A percentile compares a stretch with the other conserved stretches of the same genome.
Conservation (phyloP, 2,888 invertebrate species). For the Microchrysa polita region DNA sequence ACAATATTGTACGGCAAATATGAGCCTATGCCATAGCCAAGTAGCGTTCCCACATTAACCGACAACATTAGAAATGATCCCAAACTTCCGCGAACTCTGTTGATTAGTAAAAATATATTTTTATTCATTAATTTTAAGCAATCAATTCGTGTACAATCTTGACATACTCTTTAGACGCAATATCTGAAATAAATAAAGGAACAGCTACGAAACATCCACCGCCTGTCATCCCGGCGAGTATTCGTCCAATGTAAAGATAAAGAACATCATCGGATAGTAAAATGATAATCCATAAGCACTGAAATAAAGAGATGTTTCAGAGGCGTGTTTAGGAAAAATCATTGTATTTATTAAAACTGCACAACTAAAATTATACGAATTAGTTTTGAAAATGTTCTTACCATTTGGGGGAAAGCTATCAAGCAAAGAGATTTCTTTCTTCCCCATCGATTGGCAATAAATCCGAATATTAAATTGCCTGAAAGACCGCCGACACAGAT, state of each 20-base stretch:
- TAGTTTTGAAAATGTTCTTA: slow-evolving; percentile 48
- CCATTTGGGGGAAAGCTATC: slow-evolving; percentile 59
- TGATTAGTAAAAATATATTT: slow-evolving; percentile 18
- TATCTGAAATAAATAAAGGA: slow-evolving; percentile 62
- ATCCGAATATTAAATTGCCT: slow-evolving; percentile 59
- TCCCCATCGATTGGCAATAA: slow-evolving; percentile 57
- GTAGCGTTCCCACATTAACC: slow-evolving; percentile 47
- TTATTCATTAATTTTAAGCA: neutral
- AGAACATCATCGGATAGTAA: slow-evolving; percentile 57
- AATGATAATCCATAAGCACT: slow-evolving; percentile 59
- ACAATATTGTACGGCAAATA: slow-evolving; percentile 47
- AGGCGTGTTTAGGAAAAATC: neutral
- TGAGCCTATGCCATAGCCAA: slow-evolving; percentile 49
- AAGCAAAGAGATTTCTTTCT: slow-evolving; percentile 57
- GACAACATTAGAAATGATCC: slow-evolving; percentile 47
- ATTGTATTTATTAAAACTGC: neutral
- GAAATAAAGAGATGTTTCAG: slow-evolving; percentile 17
- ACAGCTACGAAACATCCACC: slow-evolving; percentile 59
- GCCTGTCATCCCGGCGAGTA: slow-evolving; percentile 59
- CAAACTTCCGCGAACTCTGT: slow-evolving; percentile 49
- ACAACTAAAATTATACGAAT: neutral
- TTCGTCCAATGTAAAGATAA: slow-evolving; percentile 59
- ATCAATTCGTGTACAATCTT: too few relatives aligned
- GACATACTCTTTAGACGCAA: slow-evolving; percentile 60
- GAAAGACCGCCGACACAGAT: slow-evolving; percentile 58